Base-by-base conservation (phyloP, 2,888 invertebrate species). In the Cataglyphis albicans region DNA sequence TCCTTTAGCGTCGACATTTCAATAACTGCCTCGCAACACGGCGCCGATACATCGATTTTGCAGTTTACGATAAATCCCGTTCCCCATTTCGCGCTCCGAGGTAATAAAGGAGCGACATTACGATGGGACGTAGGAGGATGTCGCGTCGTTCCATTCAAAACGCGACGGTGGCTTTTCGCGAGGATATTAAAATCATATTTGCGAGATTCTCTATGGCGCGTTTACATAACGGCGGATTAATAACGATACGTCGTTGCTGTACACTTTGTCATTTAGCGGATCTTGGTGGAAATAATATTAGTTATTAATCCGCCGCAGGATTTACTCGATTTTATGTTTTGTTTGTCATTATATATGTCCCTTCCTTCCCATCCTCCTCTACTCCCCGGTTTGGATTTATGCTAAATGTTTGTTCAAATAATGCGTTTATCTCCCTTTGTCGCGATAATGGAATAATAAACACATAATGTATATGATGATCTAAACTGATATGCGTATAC, bases 41-140 rank as follows among this genome's bases (percentile, higher is more conserved):
- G 57, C 21, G 21, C 44, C 78, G 72, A 78, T 78, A 59, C 59
- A 78, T 82, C 72, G 76, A 83, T 78, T 78, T 72, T 65, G 41
- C 80, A 75, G 75, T 83, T 74, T 78, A 61, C 68, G 74, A 70
- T 63, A 81, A 85, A 75, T 83, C 70, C 80, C 57, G 35, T 57
- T 44, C 82, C 48, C 48, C 35, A 63, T 80, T 80, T 32, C 64
- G 41, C 64, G 55, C 15, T 25, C 48, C 48, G 18, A 7, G 35
- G 70, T 83, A 83, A 83, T 83, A 83, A 83, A 83, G 55, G 70
- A 64, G 25, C 55, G 64, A 65, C 80, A 80, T 80, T 80, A 80
- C 18, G 70, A 70, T 35, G 35, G 44, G 59, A 80, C 55, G 48
- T 2, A 25, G 70, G 21, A 44, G 44, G n/a, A 52, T 7, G 48